Evolutionary conservation across 2,113 vertebrate species (phyloP).

Genomic region (Onychostruthus taczanowskii): DNA sequence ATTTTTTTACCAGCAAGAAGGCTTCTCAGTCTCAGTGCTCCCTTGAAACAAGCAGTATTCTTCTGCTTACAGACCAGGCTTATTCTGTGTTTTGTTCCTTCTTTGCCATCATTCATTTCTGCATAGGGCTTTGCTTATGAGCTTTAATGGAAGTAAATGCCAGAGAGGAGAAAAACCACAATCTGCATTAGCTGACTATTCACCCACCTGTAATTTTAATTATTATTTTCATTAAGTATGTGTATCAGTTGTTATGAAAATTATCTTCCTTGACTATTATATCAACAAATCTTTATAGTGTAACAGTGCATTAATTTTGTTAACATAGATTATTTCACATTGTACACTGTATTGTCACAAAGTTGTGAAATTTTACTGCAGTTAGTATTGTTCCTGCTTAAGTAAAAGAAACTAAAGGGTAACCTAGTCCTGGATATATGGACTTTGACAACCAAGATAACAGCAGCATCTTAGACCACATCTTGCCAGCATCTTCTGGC

Average conservation of each 20-base stretch:
- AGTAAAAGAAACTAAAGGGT: not conserved
- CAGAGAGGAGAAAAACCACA: not conserved
- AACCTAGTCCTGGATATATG: not conserved
- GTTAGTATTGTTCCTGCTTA: not conserved
- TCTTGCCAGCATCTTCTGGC: not conserved
- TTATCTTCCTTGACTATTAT: not conserved
- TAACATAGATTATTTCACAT: not conserved
- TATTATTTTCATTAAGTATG: not conserved
- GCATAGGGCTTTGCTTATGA: not conserved
- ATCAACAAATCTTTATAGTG: not conserved
- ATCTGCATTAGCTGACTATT: not conserved
- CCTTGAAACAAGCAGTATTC: not conserved
- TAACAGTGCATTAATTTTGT: not conserved
- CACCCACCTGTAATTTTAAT: not conserved
- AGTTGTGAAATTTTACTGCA: not conserved
- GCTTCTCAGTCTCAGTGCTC: not conserved
- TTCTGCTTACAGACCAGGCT: not conserved
- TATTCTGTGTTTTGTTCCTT: not conserved
- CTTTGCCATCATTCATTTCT: not conserved
- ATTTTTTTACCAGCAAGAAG: not conserved
- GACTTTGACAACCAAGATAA: not conserved
- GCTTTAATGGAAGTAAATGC: not conserved
- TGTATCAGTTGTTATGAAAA: not conserved
- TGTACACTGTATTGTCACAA: not conserved
- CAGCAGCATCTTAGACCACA: not conserved